Conservation (phyloP, 2,888 invertebrate genomes). For the Sipha maydis region DNA sequence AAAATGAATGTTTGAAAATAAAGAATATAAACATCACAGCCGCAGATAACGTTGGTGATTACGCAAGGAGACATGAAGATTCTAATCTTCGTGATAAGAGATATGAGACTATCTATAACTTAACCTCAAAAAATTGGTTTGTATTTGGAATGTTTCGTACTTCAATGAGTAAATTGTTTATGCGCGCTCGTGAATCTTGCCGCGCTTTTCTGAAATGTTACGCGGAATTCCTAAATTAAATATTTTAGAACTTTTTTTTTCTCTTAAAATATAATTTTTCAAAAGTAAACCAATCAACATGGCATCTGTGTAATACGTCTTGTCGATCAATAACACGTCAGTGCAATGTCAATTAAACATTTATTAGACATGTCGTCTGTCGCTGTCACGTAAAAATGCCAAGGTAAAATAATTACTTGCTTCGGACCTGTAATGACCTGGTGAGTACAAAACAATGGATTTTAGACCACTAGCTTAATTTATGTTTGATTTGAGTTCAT, state of each 20-base stretch:
- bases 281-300: neutral
- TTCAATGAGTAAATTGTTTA: constrained; percentile 55
- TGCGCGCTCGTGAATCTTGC: constrained; percentile 39
- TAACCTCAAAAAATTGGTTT: constrained; percentile 29
- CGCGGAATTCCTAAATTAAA: neutral
- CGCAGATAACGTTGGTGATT: neutral
- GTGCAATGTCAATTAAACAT: neutral
- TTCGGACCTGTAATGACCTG: no score
- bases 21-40: neutral
- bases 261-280: neutral
- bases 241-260: neutral
- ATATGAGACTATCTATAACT: no score
- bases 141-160: constrained; percentile 7
- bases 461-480: no score
- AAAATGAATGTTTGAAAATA: neutral
- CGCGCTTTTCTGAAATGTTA: constrained; percentile 53
- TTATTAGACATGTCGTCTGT: no score
- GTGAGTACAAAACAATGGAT: no score
- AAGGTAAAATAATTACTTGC: no score
- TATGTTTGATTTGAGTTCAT: no score
- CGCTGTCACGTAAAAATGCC: no score
- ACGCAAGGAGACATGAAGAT: neutral
- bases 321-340: neutral
- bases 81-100: no score
- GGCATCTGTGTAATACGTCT: no score